Percentiles rank a stretch among this genome's conserved stretches.
These are phyloP conservation scores for Pandemis cinnamomeana DNA, from an alignment of 2,888 invertebrate species.

Conservation along the genomic window DNA sequence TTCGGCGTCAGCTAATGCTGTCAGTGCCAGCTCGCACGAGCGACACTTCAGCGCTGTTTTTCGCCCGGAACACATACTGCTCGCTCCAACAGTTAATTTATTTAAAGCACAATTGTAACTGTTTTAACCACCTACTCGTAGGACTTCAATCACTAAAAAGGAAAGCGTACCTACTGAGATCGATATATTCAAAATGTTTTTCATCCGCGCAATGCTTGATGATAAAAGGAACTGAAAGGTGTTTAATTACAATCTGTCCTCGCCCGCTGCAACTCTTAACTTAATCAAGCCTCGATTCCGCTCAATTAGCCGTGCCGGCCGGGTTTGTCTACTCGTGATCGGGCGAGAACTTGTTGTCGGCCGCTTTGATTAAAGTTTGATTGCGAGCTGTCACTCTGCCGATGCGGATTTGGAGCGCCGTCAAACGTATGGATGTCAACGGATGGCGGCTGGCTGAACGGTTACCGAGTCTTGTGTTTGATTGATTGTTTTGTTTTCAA, in stretches of 20 bases:
- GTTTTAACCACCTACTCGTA: too few relatives aligned
- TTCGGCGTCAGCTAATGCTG: too few relatives aligned
- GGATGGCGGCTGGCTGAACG: constrained; percentile 40
- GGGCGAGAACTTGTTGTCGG: constrained; percentile 63
- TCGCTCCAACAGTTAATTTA: too few relatives aligned
- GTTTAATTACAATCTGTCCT: constrained; percentile 29
- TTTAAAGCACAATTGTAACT: too few relatives aligned
- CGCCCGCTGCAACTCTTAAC: constrained; percentile 34
- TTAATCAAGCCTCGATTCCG: constrained; percentile 53
- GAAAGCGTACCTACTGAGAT: not conserved
- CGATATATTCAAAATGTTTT: not conserved
- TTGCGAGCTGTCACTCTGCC: constrained; percentile 75
- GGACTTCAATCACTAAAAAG: not conserved
- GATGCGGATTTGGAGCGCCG: constrained; percentile 57
- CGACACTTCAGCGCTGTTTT: too few relatives aligned
- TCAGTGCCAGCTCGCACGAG: too few relatives aligned
- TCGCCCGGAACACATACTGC: too few relatives aligned
- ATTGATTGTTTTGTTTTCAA: constrained; percentile 45
- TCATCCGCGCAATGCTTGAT: not conserved
- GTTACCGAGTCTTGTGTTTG: constrained; percentile 40
- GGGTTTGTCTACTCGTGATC: constrained; percentile 68
- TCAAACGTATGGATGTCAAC: constrained; percentile 61
- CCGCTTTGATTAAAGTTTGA: constrained; percentile 81
- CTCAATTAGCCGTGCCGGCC: constrained; percentile 74
- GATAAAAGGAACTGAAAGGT: constrained; percentile 9